Base-by-base conservation (phyloP, 2,888 invertebrate genomes). In the Caenorhabditis uteleia region DNA sequence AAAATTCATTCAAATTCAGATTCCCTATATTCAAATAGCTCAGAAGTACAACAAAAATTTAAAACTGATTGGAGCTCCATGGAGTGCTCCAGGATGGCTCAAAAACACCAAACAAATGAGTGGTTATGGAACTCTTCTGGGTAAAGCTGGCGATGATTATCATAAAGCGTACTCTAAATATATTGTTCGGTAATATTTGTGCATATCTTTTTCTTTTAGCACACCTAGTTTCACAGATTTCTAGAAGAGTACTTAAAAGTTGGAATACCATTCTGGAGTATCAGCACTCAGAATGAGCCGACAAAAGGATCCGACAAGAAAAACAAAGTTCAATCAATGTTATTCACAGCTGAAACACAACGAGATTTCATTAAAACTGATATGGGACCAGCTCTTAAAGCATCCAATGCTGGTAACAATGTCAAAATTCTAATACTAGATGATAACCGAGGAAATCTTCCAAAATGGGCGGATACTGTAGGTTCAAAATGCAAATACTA, bases 201-300 rank as follows among this genome's bases (percentile, higher is more conserved):
- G 7, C 7, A 29, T 7, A 10, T 29, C 31, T 10, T 29, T 10
- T 10, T 29, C 7, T 29, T 29, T 10, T 29, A 29, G 31, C 14
- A 29, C 8, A 7, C 14, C 7, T 29, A 14, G 7, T 10, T 29
- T 3, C n/a, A 12, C 21, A 39, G 89, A 83, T 92, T 91, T 85
- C 84, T 94, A 29, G 88, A 91, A 70, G 88, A 88, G 53, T 93
- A 93, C 84, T 86, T 87, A 57, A 86, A 88, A 33, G 84, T 88
- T n/a, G 88, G 88, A 20, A 73, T 87, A 12, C 51, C 74, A 8
- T 82, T 87, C 39, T 95, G 93, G 93, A 91, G 89, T 0, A 85
- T 93, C 29, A 90, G 92, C 0, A 90, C 91, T 0, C 91, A 92
- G 27, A 94, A 94, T 83, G 93, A 93, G 83, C 93, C 93, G 0